Evolutionary conservation across 1,140 invertebrate genomes (phyloP), one percentile per base, ranked within the genome.

Genomic region (Euglossa dilemma): DNA sequence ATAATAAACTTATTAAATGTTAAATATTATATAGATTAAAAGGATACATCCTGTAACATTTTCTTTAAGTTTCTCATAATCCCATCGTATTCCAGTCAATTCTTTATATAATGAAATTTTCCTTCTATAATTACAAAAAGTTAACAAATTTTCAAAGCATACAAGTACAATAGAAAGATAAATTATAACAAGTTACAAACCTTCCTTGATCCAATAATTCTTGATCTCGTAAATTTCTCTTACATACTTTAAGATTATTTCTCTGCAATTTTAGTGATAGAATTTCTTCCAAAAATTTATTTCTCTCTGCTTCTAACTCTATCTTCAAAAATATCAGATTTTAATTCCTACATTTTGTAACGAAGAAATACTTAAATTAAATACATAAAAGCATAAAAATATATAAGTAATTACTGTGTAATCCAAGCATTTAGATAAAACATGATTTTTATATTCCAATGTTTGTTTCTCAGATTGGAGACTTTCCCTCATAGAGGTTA

Each of bases 181-280:
- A 57, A 23, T 47, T 9, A 25, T 16, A 71, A 59, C 18, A 23
- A 36, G 3, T 23, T 61, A 86, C 89, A 28, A 85, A 90, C 90
- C 69, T 89, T 85, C 89, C 90, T 71, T 43, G 50, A 43, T 85
- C 75, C 25, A 91, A 28, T 16, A 89, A 36, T 76, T 83, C 71
- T 71, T 88, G 64, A 79, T 91, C 90, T 0, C 47, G 18, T 11
- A 85, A 61, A 71, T 85, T 90, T 66, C 64, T 71, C 36, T 87
- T 89, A 43, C 64, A 36, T 18, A n/a, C 45, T 74, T 77, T 88
- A 18, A 91, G 36, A 8, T 56, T 87, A 54, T 83, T 84, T 50
- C 57, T 73, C 45, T 90, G 57, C 18, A 14, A 56, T 76, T 89
- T 78, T 28, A 91, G 77, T 7, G 66, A 59, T 56, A 71, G 80